phyloP scores from a whole-genome alignment of 2,888 invertebrate genomes.

The Caenorhabditis virilis region DNA sequence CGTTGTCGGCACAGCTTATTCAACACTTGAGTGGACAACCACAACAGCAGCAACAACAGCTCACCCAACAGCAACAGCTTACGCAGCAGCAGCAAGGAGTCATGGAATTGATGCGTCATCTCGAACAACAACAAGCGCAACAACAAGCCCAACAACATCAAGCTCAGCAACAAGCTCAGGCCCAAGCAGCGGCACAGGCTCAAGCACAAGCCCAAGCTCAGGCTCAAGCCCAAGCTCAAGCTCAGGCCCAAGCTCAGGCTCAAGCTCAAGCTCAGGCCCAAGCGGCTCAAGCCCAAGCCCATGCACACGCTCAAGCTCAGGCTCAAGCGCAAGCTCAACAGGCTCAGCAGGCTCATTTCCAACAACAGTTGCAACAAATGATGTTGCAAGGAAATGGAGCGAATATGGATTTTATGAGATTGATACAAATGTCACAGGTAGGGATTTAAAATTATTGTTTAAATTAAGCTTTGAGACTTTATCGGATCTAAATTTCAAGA shows the following conservation, averaged over 20 bases:
- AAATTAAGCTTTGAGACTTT: neutral
- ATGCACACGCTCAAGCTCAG: too few relatives aligned
- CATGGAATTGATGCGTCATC: conserved; percentile 6
- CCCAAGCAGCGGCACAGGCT: conserved; percentile 10
- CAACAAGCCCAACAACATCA: conserved; percentile 12
- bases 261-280: too few relatives aligned
- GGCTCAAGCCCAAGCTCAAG: conserved; percentile 23
- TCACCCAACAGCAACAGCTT: conserved; percentile 7
- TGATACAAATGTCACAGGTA: conserved; percentile 4
- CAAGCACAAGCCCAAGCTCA: conserved; percentile 20
- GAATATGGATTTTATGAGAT: conserved; percentile 3
- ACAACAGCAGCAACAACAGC: conserved; percentile 15
- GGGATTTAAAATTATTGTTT: too few relatives aligned
- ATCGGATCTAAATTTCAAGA: neutral
- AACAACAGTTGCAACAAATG: conserved; percentile 17
- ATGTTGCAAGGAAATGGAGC: neutral
- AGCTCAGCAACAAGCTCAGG: conserved; percentile 4
- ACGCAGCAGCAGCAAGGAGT: conserved; percentile 4
- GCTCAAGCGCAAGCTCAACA: too few relatives aligned
- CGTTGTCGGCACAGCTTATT: too few relatives aligned
- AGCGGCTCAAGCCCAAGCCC: too few relatives aligned
- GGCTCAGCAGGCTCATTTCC: conserved; percentile 6
- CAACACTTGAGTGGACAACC: conserved; percentile 6
- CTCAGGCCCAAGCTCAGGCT: conserved; percentile 3
- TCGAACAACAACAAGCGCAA: conserved; percentile 4